These are phyloP conservation scores for Tichodroma muraria DNA, from an alignment of 2,113 vertebrate genomes.

Conservation along the genomic window DNA sequence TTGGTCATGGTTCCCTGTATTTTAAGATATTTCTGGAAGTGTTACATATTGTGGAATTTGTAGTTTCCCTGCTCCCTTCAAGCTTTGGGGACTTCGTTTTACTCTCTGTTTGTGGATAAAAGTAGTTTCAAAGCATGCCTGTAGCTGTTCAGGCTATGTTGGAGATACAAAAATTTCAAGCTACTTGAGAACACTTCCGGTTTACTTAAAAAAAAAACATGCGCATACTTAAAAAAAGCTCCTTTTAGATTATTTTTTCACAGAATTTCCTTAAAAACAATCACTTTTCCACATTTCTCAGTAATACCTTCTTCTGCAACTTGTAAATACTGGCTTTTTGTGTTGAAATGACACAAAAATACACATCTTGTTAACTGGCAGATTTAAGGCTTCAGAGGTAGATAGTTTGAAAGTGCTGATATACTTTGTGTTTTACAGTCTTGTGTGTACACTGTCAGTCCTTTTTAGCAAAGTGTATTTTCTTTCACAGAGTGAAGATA, in stretches of 20 bases:
- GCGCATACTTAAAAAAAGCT: neutral
- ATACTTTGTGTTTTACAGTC: neutral
- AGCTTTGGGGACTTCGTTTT: neutral
- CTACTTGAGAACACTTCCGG: neutral
- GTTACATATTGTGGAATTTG: neutral
- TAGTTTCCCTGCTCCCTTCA: neutral
- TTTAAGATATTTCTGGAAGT: neutral
- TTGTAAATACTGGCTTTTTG: neutral
- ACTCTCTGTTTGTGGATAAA: neutral
- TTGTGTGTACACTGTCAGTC: neutral
- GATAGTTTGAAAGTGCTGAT: neutral
- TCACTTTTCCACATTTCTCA: neutral
- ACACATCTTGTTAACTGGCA: neutral
- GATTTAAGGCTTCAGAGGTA: neutral
- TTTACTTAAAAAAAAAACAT: neutral
- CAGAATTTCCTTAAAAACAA: neutral
- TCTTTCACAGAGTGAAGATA: constrained; percentile 90
- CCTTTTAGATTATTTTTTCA: neutral
- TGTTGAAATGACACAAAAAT: neutral
- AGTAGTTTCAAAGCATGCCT: neutral
- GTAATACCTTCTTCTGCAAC: neutral
- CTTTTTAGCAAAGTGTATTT: neutral
- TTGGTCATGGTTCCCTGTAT: neutral
- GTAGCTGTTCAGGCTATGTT: rapidly evolving
- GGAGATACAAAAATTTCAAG: neutral